Evolutionary conservation across 2,888 invertebrate genomes (phyloP), one percentile per base, ranked within the genome.

Genomic region (Xestia rhomboidea): DNA sequence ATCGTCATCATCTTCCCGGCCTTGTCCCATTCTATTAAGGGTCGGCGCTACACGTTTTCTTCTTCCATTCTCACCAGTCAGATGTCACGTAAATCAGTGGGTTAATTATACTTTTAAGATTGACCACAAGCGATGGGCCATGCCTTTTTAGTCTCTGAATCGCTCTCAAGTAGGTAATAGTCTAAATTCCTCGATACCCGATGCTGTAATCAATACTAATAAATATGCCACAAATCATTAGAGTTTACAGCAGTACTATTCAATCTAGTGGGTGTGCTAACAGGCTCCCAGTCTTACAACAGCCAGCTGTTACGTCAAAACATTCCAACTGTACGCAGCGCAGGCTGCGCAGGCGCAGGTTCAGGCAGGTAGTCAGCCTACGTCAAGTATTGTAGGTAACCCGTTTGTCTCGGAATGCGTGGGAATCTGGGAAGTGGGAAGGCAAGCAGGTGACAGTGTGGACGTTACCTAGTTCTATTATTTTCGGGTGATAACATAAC

Each of bases 261-360:
- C 46, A 81, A 76, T 74, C 41, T 41, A 51, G 82, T 82, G 83
- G 83, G 86, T 79, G 86, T 84, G 83, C 83, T 86, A 73, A 85
- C 82, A 63, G 77, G 74, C 73, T 85, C 13, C 85, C 60, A 82
- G 83, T 85, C 57, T 85, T 82, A 79, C 84, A 83, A 84, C 82
- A 82, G 83, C 62, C 82, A 82, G 86, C 75, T 86, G 86, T 84
- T 86, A 86, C 83, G 84, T 84, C 74, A 82, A 72, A 81, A 75
- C 83, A 84, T 84, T 84, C 86, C 86, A 66, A 63, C 51, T 57
- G 68, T n/a, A 78, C 73, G 63, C 86, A 62, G 79, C 57, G 49
- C 78, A 60, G 64, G 60, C 86, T 62, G 79, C 41, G 49, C 78
- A 75, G 64, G 76, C 81, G 54, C 78, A 73, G 78, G 77, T 83